Evolutionary conservation across 2,113 vertebrate genomes (phyloP), one percentile per base, ranked within the genome.

Genomic region (Rallus limicola): DNA sequence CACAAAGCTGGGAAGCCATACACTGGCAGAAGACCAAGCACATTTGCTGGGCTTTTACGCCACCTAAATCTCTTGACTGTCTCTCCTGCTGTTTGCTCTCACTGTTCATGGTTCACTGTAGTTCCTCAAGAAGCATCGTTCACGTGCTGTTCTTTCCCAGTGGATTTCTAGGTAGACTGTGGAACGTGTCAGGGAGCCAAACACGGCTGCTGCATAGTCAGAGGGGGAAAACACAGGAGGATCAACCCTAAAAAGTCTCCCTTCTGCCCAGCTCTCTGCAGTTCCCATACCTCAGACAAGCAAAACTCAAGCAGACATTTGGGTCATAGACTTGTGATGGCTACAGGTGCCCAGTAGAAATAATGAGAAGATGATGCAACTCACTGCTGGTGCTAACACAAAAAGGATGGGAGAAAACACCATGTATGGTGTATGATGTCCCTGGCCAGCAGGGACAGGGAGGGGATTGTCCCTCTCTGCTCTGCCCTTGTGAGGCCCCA

Each of bases 171-270:
- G 70, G 24, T 16, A 9, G 44, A 3, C 23, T 40, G 26, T 67
- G 86, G 38, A 68, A 19, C 11, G 1, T 1, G 13, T 14, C 75
- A n/a, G 16, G 16, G n/a, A 55, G 17, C 46, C 60, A 64, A 40
- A 55, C 0, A 0, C 29, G 53, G 48, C 29, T 64, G 33, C 50
- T 90, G 34, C 11, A 0, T 72, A 12, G 17, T 81, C 40, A 16
- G 7, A 60, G 53, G 14, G 28, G 79, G 52, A 63, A 75, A 92
- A 71, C 52, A 55, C 16, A 60, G 25, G 31, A 4, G 64, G 70
- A 23, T 38, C 62, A 86, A 46, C 29, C 34, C 34, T 58, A 23
- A 50, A 65, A 55, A 38, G 31, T 24, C 12, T 53, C 26, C 33
- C 24, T 78, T 59, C 38, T 78, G 38, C 7, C 63, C 56, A 56